A percentile compares a stretch with the other conserved stretches of the same genome.
Conservation (phyloP, 1,140 invertebrate genomes). For the Drosophila bocki region DNA sequence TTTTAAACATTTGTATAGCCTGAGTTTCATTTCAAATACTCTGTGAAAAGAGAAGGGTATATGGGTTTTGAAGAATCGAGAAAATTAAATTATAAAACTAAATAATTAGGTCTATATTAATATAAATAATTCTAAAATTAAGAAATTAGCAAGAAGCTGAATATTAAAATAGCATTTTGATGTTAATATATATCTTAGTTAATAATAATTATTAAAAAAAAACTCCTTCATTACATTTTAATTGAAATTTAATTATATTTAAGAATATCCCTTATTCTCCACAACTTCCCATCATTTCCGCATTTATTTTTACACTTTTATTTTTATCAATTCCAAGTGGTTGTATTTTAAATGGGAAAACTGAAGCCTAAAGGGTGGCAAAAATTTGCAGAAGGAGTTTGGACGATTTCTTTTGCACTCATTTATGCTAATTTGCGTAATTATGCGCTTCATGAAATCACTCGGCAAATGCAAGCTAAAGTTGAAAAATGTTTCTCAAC, state of each 20-base stretch:
- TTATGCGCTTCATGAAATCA: conserved; percentile 83
- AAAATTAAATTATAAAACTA: not conserved
- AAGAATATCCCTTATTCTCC: not conserved
- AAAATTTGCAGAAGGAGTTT: conserved; percentile 20
- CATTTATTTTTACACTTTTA: not conserved
- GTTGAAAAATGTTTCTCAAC: conserved; percentile 55
- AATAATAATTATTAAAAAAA: no score
- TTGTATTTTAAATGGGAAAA: not conserved
- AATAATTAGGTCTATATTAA: not conserved
- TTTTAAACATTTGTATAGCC: conserved; percentile 59
- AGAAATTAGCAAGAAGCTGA: no score
- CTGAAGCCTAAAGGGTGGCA: not conserved
- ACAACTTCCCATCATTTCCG: not conserved
- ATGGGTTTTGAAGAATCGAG: not conserved
- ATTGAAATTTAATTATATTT: not conserved
- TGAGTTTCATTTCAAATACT: conserved; percentile 9
- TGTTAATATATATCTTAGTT: no score
- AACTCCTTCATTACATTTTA: no score
- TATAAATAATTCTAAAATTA: no score
- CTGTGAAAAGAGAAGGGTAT: not conserved
- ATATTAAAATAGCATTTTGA: no score
- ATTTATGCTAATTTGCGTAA: conserved; percentile 84
- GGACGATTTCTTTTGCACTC: conserved; percentile 54
- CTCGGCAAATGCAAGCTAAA: conserved; percentile 73
- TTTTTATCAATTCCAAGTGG: conserved; percentile 22